These are phyloP conservation scores for Caloenas nicobarica DNA, from an alignment of 2,113 vertebrate genomes.

Conservation along the genomic window DNA sequence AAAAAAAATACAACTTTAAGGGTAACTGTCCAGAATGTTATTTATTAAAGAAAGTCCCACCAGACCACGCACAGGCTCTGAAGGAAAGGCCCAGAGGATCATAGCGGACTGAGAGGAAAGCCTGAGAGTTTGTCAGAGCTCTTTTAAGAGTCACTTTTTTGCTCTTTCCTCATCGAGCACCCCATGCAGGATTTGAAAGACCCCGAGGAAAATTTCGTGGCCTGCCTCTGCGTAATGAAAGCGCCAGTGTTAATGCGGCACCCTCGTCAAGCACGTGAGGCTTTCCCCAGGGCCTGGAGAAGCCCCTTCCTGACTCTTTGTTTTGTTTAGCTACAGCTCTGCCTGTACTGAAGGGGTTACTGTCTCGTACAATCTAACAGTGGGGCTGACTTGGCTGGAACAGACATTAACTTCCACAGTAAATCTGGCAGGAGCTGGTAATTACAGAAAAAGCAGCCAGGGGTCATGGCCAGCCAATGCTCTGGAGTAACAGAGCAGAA, in stretches of 20 bases:
- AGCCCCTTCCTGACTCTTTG: conserved; percentile 6
- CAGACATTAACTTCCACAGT: conserved; percentile 75
- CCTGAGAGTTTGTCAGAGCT: background rate
- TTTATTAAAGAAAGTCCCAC: conserved; percentile 20
- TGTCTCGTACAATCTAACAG: conserved; percentile 64
- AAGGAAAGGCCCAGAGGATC: background rate
- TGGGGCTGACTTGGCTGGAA: conserved; percentile 70
- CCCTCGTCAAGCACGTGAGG: background rate
- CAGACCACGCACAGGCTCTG: background rate
- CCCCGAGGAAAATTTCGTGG: background rate
- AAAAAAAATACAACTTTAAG: conserved; percentile 19
- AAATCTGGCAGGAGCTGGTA: conserved; percentile 77
- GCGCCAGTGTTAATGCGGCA: background rate
- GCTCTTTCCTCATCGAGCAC: background rate
- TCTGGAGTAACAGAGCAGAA: conserved; percentile 74
- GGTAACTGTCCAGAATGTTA: background rate
- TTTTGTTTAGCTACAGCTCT: conserved; percentile 14
- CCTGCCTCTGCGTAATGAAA: background rate
- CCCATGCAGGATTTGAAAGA: background rate
- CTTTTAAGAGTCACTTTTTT: background rate
- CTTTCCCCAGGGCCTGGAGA: background rate
- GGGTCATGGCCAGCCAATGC: conserved; percentile 74
- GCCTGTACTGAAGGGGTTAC: conserved; percentile 72
- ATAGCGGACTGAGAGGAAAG: background rate
- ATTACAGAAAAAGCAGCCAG: conserved; percentile 75